phyloP scores from a whole-genome alignment of 2,888 invertebrate genomes.

The Leptura quadrifasciata region DNA sequence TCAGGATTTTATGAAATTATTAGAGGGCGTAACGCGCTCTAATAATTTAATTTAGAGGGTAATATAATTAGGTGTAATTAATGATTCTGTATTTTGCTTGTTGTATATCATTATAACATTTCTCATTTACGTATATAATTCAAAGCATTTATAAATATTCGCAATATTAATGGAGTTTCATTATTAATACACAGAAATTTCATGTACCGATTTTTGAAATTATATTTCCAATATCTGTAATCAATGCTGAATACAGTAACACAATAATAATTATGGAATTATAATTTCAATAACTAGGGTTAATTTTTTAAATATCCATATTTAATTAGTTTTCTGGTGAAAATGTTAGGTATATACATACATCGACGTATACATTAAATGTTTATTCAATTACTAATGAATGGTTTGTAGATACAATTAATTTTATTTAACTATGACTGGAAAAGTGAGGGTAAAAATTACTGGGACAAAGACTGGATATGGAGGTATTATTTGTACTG shows the following conservation, averaged over 20 bases:
- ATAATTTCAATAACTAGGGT: background rate
- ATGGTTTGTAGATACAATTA: no score
- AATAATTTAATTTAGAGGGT: constrained; percentile 50
- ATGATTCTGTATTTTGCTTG: constrained; percentile 23
- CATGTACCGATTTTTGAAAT: background rate
- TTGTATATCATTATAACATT: constrained; percentile 33
- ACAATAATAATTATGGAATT: background rate
- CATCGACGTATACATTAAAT: no score
- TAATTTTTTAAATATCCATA: background rate
- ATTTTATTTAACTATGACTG: no score
- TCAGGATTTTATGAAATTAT: constrained; percentile 53
- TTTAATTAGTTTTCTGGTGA: background rate
- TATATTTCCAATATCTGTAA: background rate
- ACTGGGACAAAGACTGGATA: no score
- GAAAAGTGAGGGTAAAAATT: no score
- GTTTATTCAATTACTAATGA: no score
- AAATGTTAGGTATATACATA: no score
- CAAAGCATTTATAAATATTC: constrained; percentile 33
- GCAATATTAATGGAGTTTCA: constrained; percentile 6
- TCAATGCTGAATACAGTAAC: background rate
- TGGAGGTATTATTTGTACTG: no score
- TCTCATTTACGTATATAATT: constrained; percentile 25
- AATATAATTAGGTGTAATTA: constrained; percentile 50
- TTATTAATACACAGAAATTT: background rate
- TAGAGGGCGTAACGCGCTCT: constrained; percentile 46